Evolutionary conservation across 2,888 invertebrate genomes (phyloP).

Genomic region (Dolichopus griseipennis): DNA sequence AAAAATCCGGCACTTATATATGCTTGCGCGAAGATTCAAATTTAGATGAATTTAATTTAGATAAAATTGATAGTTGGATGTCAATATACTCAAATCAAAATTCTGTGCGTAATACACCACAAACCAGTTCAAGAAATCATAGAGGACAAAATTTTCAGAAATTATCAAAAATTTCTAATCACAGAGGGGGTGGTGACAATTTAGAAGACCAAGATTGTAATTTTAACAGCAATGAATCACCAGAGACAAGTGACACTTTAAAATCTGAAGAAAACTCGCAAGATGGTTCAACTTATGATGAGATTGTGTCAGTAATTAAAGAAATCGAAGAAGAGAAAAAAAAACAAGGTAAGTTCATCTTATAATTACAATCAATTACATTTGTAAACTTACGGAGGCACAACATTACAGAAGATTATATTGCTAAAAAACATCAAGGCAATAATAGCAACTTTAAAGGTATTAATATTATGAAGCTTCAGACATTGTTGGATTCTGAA

Average conservation of each 20-base stretch:
- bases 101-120: background rate
- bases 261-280: constrained; percentile 36
- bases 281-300: constrained; percentile 40
- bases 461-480: constrained; percentile 6
- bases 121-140: background rate
- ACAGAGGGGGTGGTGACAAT: constrained; percentile 12
- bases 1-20: constrained; percentile 26
- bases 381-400: background rate
- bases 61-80: constrained; percentile 44
- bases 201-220: constrained; percentile 13
- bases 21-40: constrained; percentile 36
- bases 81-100: constrained; percentile 31
- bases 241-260: constrained; percentile 29
- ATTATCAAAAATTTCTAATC: constrained; percentile 22
- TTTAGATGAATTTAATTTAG: constrained; percentile 40
- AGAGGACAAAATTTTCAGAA: background rate
- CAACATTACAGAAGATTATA: constrained; percentile 7
- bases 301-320: constrained; percentile 42
- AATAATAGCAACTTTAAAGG: background rate
- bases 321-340: constrained; percentile 43
- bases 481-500: background rate
- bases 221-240: constrained; percentile 14
- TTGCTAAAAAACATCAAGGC: constrained; percentile 4
- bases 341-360: constrained; percentile 30
- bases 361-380: background rate